These are phyloP conservation scores for Heliconius sara DNA, from an alignment of 2,888 invertebrate species.

Conservation along the genomic window DNA sequence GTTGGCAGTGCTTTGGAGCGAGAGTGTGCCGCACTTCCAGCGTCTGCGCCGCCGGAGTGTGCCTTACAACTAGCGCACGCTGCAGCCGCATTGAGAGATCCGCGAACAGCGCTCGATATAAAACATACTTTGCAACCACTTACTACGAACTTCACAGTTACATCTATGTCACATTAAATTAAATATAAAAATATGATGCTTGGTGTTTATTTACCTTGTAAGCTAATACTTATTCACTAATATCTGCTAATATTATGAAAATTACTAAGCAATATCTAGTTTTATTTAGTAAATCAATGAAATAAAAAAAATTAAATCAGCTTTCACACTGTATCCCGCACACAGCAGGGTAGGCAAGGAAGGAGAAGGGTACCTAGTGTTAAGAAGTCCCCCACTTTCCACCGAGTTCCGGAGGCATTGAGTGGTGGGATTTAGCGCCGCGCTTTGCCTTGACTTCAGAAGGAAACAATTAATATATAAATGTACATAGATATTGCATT, in stretches of 20 bases:
- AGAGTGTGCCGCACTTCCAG: conserved; percentile 92
- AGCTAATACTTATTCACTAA: background rate
- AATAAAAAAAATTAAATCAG: too few relatives aligned
- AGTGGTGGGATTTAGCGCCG: too few relatives aligned
- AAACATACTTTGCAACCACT: conserved; percentile 75
- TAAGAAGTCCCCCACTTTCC: too few relatives aligned
- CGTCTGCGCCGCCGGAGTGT: conserved; percentile 92
- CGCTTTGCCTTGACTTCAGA: too few relatives aligned
- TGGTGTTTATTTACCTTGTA: background rate
- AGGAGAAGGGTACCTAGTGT: too few relatives aligned
- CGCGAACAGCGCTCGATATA: conserved; percentile 81
- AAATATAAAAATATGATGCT: background rate
- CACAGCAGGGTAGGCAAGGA: too few relatives aligned
- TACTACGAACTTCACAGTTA: conserved; percentile 62
- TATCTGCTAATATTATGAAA: background rate
- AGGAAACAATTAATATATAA: too few relatives aligned
- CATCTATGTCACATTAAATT: conserved; percentile 60
- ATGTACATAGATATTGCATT: too few relatives aligned
- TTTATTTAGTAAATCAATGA: too few relatives aligned
- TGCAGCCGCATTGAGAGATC: conserved; percentile 90
- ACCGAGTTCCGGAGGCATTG: too few relatives aligned
- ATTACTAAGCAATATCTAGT: too few relatives aligned
- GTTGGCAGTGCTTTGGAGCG: conserved; percentile 94
- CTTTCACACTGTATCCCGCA: too few relatives aligned
- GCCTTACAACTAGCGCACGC: conserved; percentile 95